Percentiles rank a stretch among this genome's conserved stretches.
phyloP scores from a whole-genome alignment of 2,888 invertebrate genomes.

The Ectemnius lituratus region DNA sequence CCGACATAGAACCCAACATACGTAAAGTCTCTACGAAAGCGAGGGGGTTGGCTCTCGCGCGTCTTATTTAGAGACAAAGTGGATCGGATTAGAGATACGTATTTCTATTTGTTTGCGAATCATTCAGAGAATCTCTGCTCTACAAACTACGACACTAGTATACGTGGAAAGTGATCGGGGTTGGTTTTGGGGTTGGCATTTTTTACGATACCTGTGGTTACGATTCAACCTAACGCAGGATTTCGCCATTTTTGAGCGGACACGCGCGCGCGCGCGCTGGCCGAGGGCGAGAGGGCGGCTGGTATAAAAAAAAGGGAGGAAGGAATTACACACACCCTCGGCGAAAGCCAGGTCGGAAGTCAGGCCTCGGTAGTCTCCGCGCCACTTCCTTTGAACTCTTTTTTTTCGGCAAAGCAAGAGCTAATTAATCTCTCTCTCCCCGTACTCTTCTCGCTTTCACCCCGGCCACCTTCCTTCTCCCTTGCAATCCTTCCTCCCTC shows the following conservation, averaged over 20 bases:
- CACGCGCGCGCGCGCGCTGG: constrained; percentile 21
- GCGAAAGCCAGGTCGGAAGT: constrained; percentile 56
- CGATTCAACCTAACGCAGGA: constrained; percentile 41
- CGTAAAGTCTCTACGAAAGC: constrained; percentile 58
- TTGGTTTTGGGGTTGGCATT: constrained; percentile 15
- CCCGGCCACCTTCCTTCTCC: constrained; percentile 44
- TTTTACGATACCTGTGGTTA: constrained; percentile 2
- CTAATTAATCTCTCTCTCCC: constrained; percentile 69
- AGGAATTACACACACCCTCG: constrained; percentile 53
- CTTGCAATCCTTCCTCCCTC: background rate
- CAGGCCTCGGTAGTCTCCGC: constrained; percentile 56
- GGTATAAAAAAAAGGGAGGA: constrained; percentile 25
- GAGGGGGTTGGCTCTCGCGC: constrained; percentile 57
- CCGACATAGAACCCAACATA: constrained; percentile 43
- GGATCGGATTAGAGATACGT: constrained; percentile 70
- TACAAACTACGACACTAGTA: constrained; percentile 26
- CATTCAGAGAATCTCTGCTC: background rate
- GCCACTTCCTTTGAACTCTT: constrained; percentile 74
- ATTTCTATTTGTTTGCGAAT: constrained; percentile 67
- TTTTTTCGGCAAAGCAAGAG: constrained; percentile 65
- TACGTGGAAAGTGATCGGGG: constrained; percentile 20
- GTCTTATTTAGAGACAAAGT: constrained; percentile 71
- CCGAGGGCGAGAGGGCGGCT: constrained; percentile 34
- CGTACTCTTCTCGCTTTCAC: constrained; percentile 21
- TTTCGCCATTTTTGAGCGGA: constrained; percentile 47